A percentile compares a stretch with the other conserved stretches of the same genome.
Conservation (phyloP, 2,113 vertebrate species). For the Sigmodon hispidus region DNA sequence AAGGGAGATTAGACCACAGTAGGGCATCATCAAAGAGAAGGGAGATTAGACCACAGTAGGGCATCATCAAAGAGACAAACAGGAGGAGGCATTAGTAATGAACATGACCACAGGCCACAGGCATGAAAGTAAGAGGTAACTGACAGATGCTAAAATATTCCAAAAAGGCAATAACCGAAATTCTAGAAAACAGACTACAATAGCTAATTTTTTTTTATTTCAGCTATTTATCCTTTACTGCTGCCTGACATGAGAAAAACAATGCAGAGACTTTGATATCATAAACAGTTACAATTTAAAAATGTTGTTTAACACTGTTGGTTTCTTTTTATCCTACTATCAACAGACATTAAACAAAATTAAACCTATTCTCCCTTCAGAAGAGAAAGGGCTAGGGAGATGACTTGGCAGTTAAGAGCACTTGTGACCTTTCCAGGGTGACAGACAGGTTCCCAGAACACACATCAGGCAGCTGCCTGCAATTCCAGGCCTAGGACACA, state of each 20-base stretch:
- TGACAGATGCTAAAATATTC: background rate
- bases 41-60: background rate
- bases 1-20: background rate
- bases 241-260: background rate
- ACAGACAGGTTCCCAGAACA: background rate
- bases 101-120: background rate
- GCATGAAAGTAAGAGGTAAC: background rate
- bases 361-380: background rate
- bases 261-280: background rate
- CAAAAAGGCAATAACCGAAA: background rate
- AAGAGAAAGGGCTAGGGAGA: background rate
- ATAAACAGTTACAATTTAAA: background rate
- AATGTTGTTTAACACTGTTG: background rate
- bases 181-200: background rate
- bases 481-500: background rate
- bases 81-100: background rate
- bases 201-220: background rate
- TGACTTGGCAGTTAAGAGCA: too few relatives aligned
- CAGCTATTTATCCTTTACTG: background rate
- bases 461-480: too few relatives aligned
- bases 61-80: background rate
- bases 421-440: background rate
- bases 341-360: background rate
- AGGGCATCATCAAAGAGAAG: background rate
- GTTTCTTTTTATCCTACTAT: slow-evolving; percentile 31